Evolutionary conservation across 2,888 invertebrate species (phyloP).

Genomic region (Hydriomena furcata): DNA sequence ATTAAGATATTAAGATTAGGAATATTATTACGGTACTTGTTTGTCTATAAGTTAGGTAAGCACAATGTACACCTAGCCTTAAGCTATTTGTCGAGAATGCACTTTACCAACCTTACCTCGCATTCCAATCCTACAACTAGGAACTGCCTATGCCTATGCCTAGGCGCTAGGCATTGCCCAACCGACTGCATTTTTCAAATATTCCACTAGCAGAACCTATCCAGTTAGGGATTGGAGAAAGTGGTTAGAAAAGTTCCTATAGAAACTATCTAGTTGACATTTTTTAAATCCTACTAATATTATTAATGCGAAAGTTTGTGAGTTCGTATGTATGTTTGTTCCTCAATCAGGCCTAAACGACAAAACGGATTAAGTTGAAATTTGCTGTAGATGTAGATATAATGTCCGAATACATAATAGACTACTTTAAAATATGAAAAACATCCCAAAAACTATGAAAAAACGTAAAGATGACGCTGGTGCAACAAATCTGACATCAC

Average conservation of each 20-base stretch:
- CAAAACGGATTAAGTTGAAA: no score
- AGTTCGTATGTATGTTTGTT: background rate
- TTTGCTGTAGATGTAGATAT: no score
- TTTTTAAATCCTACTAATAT: no score
- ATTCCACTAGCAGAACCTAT: background rate
- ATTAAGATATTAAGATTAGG: no score
- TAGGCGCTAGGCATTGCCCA: constrained; percentile 21
- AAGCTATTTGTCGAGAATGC: constrained; percentile 26
- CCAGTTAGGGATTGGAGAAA: constrained; percentile 23
- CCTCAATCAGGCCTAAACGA: no score
- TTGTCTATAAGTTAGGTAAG: background rate
- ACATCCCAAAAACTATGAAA: no score
- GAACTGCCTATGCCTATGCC: constrained; percentile 9
- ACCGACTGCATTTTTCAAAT: constrained; percentile 24
- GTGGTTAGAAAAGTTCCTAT: constrained; percentile 17
- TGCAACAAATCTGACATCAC: no score
- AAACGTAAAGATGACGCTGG: no score
- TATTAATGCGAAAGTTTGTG: background rate
- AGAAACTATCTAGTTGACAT: background rate
- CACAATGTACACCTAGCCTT: background rate
- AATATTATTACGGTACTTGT: background rate
- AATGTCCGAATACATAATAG: no score
- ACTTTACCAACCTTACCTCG: constrained; percentile 12
- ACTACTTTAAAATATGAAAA: no score
- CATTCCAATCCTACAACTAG: constrained; percentile 24